Evolutionary conservation across 1,140 invertebrate genomes (phyloP), one percentile per base, ranked within the genome.

Genomic region (Lasioglossum albipes): DNA sequence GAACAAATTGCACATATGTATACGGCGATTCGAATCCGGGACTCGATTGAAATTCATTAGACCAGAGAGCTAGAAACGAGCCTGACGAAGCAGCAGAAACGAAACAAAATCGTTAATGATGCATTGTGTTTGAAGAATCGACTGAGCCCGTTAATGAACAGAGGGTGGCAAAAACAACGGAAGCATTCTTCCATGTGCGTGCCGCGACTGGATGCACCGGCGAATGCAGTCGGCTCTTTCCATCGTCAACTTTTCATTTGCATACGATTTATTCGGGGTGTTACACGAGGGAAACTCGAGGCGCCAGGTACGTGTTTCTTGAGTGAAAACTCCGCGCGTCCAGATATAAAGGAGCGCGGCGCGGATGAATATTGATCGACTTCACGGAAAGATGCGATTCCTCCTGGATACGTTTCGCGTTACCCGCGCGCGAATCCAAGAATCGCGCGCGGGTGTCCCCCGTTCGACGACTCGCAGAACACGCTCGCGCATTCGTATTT

Each of bases 291-390:
- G 52, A 36, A 59, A 49, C 42, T 45, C 42, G 64, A 68, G 67
- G 36, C 64, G 31, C 22, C 9, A 2, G 13, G n/a, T 73, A 73
- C 76, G 69, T 36, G 69, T 79, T 73, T 13, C 69, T 66, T 66
- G 76, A 79, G 70, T 73, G 76, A 64, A 79, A 73, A 73, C 22
- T 52, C 16, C 7, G 45, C n/a, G 73, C 20, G 9, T 10, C 7
- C 16, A 18, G 49, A 31, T 65, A 66, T 45, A 45, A 54, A 18
- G 36, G 67, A 62, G 12, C 49, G 2, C 54, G 31, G 75, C n/a
- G 42, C 42, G 73, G 68, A 80, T 75, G 79, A 80, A 80, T 80
- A 75, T 75, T 80, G 79, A 75, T 75, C 79, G 79, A 68, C 54
- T 57, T 22, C 22, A 16, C 62, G 18, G 42, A 36, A 54, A 45